phyloP scores from a whole-genome alignment of 2,113 vertebrate genomes.

The Dinomys branickii region DNA sequence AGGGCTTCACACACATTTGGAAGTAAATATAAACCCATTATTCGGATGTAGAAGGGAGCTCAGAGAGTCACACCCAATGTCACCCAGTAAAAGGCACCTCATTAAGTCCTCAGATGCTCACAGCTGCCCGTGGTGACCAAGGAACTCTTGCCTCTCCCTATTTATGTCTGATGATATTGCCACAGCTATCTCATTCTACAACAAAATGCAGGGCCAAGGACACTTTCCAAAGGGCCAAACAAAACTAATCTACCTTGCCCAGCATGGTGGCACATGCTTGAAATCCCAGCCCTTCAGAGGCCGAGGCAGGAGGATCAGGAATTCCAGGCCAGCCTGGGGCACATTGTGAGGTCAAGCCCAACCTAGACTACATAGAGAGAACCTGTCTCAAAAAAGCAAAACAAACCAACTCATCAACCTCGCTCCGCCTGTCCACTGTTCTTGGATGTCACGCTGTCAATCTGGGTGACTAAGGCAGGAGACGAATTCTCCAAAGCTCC shows the following conservation, averaged over 20 bases:
- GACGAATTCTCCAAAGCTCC: neutral
- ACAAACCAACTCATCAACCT: neutral
- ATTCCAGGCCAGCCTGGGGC: neutral
- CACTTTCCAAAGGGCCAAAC: neutral
- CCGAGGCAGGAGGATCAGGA: neutral
- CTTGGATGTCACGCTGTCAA: neutral
- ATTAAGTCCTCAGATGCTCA: neutral
- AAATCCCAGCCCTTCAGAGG: neutral
- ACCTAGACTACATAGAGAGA: neutral
- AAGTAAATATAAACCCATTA: neutral
- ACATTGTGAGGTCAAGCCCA: neutral
- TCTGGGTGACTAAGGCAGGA: neutral
- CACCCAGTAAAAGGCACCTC: neutral
- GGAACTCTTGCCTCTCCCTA: neutral
- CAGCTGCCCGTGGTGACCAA: neutral
- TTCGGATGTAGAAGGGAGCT: neutral
- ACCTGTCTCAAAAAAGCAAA: neutral
- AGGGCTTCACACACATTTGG: neutral
- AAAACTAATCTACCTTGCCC: neutral
- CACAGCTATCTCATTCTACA: neutral
- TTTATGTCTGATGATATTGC: neutral
- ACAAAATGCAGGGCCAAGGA: neutral
- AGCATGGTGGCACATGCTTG: neutral
- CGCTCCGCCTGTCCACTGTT: neutral
- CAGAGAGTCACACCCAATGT: neutral